Evolutionary conservation across 2,113 vertebrate genomes (phyloP), one percentile per base, ranked within the genome.

Genomic region (Salvator merianae): DNA sequence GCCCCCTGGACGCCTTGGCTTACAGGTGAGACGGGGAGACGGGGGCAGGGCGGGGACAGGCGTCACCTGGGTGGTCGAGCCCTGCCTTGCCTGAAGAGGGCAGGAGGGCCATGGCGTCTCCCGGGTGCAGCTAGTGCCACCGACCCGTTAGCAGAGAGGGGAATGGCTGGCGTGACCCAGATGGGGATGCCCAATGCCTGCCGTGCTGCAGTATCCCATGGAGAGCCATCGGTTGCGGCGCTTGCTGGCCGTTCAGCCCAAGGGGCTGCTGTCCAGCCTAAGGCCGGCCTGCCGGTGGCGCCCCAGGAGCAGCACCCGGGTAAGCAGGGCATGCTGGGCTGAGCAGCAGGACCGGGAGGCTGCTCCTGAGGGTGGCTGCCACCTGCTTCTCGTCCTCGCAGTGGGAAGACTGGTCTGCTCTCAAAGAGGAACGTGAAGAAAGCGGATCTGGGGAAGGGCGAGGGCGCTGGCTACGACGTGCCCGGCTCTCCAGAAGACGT

Each of bases 371-470:
- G 88, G 78, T 77, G 82, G 81, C 65, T 2, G 32, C 6, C 5
- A 1, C 12, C 12, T 3, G 30, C 5, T 2, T 80, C 82, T 90
- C 90, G 87, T 18, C 91, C 84, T 95, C 89, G 74, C 95, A 99
- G 98, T 38, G 97, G 97, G 86, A 98, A 98, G 88, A 96, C 92
- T 1, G 96, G 96, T 86, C 94, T 95, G 26, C 93, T 97, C 32
- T 97, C 97, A 9, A 97, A 97, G 87, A 96, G 98, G 87, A 96
- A 93, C 16, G 89, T 95, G 76, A 98, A 98, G 95, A 99, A 98
- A 93, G 85, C 91, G 0, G 98, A 98, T 87, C 89, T 93, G 2
- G 95, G 97, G 90, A 97, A 94, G 75, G 94, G 92, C 0, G 94
- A 96, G 53, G 93, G 94, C 50, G 91, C 95, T 1, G 95, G 86